phyloP scores from a whole-genome alignment of 2,888 invertebrate species.

The Crossocerus cetratus region DNA sequence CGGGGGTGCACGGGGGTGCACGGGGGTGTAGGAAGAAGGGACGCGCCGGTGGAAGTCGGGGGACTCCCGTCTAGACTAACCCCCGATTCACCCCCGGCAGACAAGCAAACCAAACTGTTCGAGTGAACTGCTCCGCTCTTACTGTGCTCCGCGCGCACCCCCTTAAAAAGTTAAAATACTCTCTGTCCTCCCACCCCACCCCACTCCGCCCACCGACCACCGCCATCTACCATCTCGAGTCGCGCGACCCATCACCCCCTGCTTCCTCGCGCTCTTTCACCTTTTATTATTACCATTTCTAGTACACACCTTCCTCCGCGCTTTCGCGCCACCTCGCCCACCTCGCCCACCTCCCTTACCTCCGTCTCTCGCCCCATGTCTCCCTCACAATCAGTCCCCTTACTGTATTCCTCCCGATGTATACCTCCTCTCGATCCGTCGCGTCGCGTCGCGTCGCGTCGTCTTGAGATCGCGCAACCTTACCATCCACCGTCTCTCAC shows the following conservation, averaged over 20 bases:
- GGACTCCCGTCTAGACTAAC: constrained; percentile 74
- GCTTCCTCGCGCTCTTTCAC: constrained; percentile 61
- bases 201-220: constrained; percentile 38
- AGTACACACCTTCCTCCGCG: constrained; percentile 61
- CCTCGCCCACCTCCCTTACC: constrained; percentile 12
- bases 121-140: constrained; percentile 70
- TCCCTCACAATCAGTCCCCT: constrained; percentile 13
- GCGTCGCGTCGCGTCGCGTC: constrained; percentile 44
- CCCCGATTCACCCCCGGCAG: constrained; percentile 68
- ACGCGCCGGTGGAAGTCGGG: constrained; percentile 62
- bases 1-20: constrained; percentile 48
- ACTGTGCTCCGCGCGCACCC: constrained; percentile 54
- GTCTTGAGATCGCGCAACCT: constrained; percentile 23
- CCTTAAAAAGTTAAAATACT: constrained; percentile 74
- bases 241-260: constrained; percentile 37
- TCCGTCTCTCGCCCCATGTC: constrained; percentile 7
- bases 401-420: constrained; percentile 12
- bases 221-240: constrained; percentile 38
- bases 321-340: constrained; percentile 22
- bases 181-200: constrained; percentile 64
- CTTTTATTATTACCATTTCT: constrained; percentile 73
- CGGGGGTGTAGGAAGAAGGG: constrained; percentile 42
- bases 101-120: constrained; percentile 75
- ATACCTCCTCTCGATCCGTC: constrained; percentile 47
- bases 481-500: too few species aligned